Percentiles rank a stretch among this genome's conserved stretches.
Evolutionary conservation across 2,113 vertebrate species (phyloP).

Genomic region (Gopherus flavomarginatus): DNA sequence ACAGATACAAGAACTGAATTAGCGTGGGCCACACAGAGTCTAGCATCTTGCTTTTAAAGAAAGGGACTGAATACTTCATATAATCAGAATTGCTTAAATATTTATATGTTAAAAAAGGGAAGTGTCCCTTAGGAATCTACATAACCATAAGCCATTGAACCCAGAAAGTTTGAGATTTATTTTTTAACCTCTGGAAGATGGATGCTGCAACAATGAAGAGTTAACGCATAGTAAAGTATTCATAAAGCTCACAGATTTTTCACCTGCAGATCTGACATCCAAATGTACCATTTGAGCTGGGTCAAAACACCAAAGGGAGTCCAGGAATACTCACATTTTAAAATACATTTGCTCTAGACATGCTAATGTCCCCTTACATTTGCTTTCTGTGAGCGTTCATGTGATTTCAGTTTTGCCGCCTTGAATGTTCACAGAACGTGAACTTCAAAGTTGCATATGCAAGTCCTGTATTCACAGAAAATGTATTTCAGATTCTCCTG

Average conservation of each 20-base stretch:
- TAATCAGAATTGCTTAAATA: not conserved
- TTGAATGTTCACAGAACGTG: not conserved
- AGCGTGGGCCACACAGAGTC: not conserved
- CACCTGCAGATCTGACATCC: not conserved
- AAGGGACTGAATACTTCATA: not conserved
- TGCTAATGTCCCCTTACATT: not conserved
- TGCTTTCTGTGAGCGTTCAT: not conserved
- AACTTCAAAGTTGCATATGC: not conserved
- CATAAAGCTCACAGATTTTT: not conserved
- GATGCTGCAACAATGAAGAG: not conserved
- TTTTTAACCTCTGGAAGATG: not conserved
- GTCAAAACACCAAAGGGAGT: not conserved
- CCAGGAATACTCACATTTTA: not conserved
- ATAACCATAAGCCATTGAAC: rapidly evolving
- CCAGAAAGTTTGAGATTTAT: not conserved
- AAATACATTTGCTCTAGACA: rapidly evolving
- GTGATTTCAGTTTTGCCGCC: not conserved
- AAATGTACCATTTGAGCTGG: not conserved
- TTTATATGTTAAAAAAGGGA: constrained; percentile 1
- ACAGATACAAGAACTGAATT: not conserved
- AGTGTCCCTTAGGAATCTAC: not conserved
- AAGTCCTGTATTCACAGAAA: not conserved
- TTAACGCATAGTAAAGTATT: rapidly evolving
- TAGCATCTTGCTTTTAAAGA: not conserved
- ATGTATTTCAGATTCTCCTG: not conserved